Percentiles rank a stretch among this genome's conserved stretches.
phyloP scores from a whole-genome alignment of 2,113 vertebrate species.

The Leptocoma aspasia region DNA sequence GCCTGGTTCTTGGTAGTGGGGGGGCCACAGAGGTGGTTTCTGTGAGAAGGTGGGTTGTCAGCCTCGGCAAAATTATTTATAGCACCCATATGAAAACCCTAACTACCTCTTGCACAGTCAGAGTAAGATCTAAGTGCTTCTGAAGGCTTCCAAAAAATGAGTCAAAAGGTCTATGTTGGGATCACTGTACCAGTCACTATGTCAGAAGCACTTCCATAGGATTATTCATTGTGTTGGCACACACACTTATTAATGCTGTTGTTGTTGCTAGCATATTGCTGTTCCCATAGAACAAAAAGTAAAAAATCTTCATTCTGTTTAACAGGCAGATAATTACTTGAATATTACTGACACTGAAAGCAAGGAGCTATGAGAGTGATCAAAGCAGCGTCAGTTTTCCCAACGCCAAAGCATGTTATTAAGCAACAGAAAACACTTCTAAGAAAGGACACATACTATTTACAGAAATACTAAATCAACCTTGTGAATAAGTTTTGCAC shows the following conservation, averaged over 20 bases:
- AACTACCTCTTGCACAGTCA: background rate
- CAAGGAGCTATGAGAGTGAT: background rate
- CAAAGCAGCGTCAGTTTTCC: background rate
- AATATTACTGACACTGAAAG: background rate
- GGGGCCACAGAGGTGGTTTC: background rate
- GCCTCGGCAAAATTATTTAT: background rate
- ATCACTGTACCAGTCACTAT: rapidly evolving
- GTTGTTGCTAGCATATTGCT: background rate
- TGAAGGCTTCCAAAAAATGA: background rate
- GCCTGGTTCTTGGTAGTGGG: background rate
- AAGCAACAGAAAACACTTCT: conserved; percentile 34
- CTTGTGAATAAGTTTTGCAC: background rate
- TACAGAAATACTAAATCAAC: conserved; percentile 11
- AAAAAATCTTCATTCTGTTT: background rate
- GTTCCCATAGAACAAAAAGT: conserved; percentile 4
- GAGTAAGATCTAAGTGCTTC: background rate
- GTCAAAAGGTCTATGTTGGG: background rate
- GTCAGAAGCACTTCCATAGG: background rate
- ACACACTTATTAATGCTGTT: background rate
- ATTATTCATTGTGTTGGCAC: background rate
- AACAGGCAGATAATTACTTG: background rate
- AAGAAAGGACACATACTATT: background rate
- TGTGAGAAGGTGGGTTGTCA: background rate
- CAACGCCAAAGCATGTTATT: background rate
- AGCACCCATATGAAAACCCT: background rate